phyloP scores from a whole-genome alignment of 2,797 vertebrate species.

The Falco rusticolus region DNA sequence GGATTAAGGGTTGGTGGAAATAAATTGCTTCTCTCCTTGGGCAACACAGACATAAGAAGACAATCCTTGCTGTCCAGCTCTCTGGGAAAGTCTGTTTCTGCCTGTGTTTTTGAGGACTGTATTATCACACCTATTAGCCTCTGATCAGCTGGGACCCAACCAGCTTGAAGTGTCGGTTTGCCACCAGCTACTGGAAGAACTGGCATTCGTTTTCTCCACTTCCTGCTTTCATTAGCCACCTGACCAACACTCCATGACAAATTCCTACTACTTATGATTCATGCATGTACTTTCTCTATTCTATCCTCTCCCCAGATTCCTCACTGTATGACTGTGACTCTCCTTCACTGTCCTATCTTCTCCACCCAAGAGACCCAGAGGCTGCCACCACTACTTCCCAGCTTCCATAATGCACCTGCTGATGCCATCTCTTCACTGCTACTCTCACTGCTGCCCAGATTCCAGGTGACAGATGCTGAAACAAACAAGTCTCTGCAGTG shows the following conservation, averaged over 20 bases:
- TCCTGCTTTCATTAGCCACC: constrained; percentile 40
- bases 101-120: background rate
- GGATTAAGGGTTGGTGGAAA: background rate
- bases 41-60: background rate
- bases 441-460: background rate
- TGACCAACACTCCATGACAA: constrained; percentile 17
- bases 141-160: background rate
- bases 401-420: rapidly evolving
- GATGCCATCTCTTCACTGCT: background rate
- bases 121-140: background rate
- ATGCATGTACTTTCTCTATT: background rate
- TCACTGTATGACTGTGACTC: background rate
- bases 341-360: background rate
- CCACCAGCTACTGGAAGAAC: constrained; percentile 19
- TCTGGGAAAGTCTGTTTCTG: background rate
- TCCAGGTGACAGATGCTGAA: background rate
- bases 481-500: background rate
- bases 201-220: background rate
- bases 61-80: background rate
- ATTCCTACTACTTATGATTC: constrained; percentile 20
- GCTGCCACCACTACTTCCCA: background rate
- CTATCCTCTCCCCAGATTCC: background rate
- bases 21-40: background rate
- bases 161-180: constrained; percentile 3
- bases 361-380: background rate